phyloP scores from a whole-genome alignment of 2,113 vertebrate genomes.

The Heterocephalus glaber region DNA sequence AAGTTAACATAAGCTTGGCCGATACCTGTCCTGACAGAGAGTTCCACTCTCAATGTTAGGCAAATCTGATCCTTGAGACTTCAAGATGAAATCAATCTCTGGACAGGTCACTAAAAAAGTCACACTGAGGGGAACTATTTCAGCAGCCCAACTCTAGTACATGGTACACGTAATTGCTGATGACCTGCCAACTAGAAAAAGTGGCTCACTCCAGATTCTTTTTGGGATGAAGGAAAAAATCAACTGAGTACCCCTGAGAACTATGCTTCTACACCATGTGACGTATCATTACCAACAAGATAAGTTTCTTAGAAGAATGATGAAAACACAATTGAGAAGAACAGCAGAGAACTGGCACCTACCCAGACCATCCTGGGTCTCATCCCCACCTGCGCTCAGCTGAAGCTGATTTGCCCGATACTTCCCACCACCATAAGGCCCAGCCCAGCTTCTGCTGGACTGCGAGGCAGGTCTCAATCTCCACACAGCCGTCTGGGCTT shows the following conservation, averaged over 20 bases:
- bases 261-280: neutral
- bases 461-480: neutral
- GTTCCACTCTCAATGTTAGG: neutral
- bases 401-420: rapidly evolving
- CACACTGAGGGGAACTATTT: neutral
- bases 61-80: neutral
- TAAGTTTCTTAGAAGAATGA: neutral
- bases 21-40: neutral
- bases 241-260: neutral
- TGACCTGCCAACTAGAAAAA: neutral
- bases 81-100: neutral
- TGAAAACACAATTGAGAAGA: neutral
- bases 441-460: neutral
- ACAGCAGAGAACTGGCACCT: neutral
- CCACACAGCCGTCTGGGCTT: neutral
- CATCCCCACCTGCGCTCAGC: neutral
- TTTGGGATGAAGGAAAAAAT: neutral
- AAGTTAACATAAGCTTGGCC: neutral
- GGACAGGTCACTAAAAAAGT: neutral
- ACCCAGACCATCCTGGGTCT: neutral
- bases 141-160: neutral
- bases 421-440: neutral
- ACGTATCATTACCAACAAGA: neutral
- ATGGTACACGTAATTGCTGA: neutral
- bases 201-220: neutral